phyloP scores from a whole-genome alignment of 2,113 vertebrate species.

The Colius striatus region DNA sequence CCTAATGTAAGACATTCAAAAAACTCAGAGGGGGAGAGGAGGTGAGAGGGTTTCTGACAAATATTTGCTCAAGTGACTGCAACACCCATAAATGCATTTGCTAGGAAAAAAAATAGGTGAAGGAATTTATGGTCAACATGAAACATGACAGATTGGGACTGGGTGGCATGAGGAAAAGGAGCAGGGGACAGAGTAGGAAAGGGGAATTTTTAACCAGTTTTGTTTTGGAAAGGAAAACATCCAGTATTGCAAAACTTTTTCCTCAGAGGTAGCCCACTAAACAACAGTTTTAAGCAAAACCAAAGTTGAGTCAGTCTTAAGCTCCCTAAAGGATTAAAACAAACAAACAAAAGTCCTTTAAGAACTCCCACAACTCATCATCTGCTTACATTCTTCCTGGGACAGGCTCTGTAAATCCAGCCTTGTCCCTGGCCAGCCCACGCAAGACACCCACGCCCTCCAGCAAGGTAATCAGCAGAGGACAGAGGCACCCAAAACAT shows the following conservation, averaged over 20 bases:
- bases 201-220: not conserved
- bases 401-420: not conserved
- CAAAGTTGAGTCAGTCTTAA: not conserved
- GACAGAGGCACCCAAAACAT: not conserved
- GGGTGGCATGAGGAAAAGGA: not conserved
- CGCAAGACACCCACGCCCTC: not conserved
- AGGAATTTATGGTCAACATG: not conserved
- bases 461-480: not conserved
- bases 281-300: not conserved
- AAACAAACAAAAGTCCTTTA: not conserved
- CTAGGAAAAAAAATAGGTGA: not conserved
- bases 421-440: not conserved
- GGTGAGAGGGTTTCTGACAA: slow-evolving; percentile 48
- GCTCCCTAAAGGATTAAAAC: not conserved
- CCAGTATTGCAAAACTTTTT: not conserved
- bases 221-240: not conserved
- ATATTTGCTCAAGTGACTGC: slow-evolving; percentile 54
- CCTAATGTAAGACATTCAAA: slow-evolving; percentile 59
- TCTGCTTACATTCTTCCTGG: not conserved
- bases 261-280: not conserved
- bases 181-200: not conserved
- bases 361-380: not conserved
- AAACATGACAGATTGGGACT: not conserved
- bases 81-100: not conserved
- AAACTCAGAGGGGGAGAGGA: slow-evolving; percentile 5